Evolutionary conservation across 2,797 vertebrate species (phyloP).

Genomic region (Notamacropus eugenii): DNA sequence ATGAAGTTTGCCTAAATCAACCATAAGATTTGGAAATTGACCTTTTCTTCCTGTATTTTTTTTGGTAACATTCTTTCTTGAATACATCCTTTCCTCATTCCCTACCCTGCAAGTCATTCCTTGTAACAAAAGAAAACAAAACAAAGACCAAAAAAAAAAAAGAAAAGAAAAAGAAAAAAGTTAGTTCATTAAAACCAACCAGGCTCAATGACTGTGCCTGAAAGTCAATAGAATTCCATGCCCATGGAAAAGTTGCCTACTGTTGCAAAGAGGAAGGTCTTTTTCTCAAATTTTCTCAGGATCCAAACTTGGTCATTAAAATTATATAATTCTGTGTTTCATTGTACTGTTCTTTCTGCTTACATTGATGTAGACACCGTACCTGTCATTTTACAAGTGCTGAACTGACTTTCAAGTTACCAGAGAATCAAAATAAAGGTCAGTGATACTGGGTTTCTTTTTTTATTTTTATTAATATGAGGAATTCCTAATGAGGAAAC

Average conservation of each 20-base stretch:
- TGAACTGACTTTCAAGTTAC: not conserved
- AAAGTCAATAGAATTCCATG: not conserved
- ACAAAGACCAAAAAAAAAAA: not conserved
- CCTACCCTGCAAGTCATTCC: not conserved
- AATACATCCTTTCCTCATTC: not conserved
- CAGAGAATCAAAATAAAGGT: not conserved
- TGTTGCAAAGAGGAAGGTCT: not conserved
- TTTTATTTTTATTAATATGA: not conserved
- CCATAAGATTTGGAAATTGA: not conserved
- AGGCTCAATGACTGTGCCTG: not conserved
- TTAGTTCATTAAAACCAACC: not conserved
- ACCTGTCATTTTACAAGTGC: not conserved
- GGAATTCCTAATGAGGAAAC: not conserved
- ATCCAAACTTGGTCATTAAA: not conserved
- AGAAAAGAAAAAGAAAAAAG: not conserved
- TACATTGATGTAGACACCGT: not conserved
- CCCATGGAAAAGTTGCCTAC: not conserved
- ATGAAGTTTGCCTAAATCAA: not conserved
- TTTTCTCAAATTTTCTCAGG: not conserved
- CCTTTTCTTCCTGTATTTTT: not conserved
- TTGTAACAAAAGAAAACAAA: not conserved
- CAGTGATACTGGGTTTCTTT: not conserved
- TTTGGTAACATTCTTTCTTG: not conserved
- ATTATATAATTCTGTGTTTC: not conserved
- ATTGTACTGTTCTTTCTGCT: not conserved